A percentile compares a stretch with the other conserved stretches of the same genome.
phyloP scores from a whole-genome alignment of 2,797 vertebrate species.

The Tenualosa ilisha region DNA sequence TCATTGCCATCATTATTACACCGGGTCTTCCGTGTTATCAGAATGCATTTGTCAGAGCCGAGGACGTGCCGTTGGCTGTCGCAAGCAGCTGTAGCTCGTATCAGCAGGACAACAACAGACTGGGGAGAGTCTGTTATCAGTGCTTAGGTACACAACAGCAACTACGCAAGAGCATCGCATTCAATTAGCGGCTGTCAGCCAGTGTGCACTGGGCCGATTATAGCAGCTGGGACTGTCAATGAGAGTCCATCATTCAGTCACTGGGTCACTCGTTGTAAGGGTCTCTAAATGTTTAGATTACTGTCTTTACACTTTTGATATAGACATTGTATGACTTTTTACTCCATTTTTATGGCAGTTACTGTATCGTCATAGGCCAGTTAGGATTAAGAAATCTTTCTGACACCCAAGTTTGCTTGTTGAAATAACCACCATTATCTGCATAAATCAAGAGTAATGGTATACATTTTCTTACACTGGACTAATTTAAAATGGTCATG shows the following conservation, averaged over 20 bases:
- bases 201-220: conserved; percentile 15
- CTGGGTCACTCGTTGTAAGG: conserved; percentile 29
- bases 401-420: neutral
- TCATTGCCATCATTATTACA: conserved; percentile 20
- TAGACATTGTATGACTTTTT: neutral
- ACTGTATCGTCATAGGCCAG: neutral
- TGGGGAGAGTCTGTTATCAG: conserved; percentile 36
- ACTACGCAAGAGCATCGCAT: conserved; percentile 21
- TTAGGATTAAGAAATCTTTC: neutral
- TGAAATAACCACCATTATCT: neutral
- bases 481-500: neutral
- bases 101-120: conserved; percentile 32
- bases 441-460: neutral
- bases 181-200: conserved; percentile 41
- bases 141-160: conserved; percentile 36
- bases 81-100: conserved; percentile 32
- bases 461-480: neutral
- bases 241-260: conserved; percentile 40
- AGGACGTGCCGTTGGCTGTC: neutral
- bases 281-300: conserved; percentile 33
- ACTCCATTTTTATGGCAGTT: neutral
- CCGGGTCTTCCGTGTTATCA: conserved; percentile 13
- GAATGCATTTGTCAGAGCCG: conserved; percentile 13
- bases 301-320: neutral
- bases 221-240: conserved; percentile 32